Conservation (phyloP, 2,888 invertebrate species). For the Lypha dubia region DNA sequence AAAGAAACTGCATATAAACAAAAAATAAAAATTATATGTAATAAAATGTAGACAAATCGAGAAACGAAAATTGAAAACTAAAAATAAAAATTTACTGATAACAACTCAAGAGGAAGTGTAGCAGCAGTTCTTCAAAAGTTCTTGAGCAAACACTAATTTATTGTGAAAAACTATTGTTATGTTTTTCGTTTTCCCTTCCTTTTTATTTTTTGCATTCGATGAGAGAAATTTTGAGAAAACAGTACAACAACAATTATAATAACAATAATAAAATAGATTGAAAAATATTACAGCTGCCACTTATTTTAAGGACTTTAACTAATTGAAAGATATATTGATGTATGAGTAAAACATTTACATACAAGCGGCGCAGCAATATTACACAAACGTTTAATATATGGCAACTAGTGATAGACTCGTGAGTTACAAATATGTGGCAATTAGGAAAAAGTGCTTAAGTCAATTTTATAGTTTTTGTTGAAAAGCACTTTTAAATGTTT, state of each 20-base stretch:
- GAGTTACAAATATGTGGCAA: no score
- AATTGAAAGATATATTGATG: conserved; percentile 71
- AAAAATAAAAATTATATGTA: conserved; percentile 39
- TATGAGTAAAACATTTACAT: conserved; percentile 12
- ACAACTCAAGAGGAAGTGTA: conserved; percentile 37
- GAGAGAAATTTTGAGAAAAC: conserved; percentile 8
- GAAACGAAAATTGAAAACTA: conserved; percentile 17
- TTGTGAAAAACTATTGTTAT: neutral
- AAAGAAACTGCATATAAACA: conserved; percentile 64
- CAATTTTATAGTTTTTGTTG: no score
- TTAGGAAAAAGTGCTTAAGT: no score
- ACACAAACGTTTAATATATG: neutral
- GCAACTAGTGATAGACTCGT: neutral
- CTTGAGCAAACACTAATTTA: neutral
- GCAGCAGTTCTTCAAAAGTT: neutral
- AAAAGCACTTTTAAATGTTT: no score
- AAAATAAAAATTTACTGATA: conserved; percentile 11
- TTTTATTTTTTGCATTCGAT: conserved; percentile 2
- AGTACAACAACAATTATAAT: neutral
- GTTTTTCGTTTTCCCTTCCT: no score
- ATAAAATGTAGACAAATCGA: conserved; percentile 16
- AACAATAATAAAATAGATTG: conserved; percentile 32
- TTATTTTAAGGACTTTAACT: conserved; percentile 62
- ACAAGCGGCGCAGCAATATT: no score
- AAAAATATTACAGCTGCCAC: conserved; percentile 43